Evolutionary conservation across 2,113 vertebrate species (phyloP).

Genomic region (Myotis lucifugus): DNA sequence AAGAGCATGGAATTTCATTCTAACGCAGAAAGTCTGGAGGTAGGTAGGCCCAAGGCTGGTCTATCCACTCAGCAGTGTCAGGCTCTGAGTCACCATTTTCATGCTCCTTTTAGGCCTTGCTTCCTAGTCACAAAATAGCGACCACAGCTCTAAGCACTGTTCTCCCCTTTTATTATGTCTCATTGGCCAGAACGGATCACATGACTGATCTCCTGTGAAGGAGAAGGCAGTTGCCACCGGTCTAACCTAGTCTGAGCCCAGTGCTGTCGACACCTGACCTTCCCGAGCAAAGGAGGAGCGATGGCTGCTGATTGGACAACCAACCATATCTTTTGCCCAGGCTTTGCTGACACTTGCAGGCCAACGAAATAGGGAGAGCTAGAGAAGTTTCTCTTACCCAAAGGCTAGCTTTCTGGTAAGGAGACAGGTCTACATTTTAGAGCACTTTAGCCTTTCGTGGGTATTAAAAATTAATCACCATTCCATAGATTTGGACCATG

Average conservation of each 20-base stretch:
- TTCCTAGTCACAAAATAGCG: background rate
- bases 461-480: background rate
- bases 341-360: background rate
- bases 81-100: background rate
- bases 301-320: background rate
- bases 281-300: background rate
- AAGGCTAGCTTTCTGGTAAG: background rate
- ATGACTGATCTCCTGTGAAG: background rate
- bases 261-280: background rate
- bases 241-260: background rate
- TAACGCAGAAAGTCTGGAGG: background rate
- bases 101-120: background rate
- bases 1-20: background rate
- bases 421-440: background rate
- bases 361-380: background rate
- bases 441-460: background rate
- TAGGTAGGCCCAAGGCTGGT: background rate
- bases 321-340: background rate
- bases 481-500: background rate
- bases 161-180: background rate
- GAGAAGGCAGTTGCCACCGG: background rate
- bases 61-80: background rate
- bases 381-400: background rate
- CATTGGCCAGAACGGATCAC: background rate
- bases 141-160: background rate